Conservation (phyloP, 2,113 vertebrate species). For the Petromus typicus region DNA sequence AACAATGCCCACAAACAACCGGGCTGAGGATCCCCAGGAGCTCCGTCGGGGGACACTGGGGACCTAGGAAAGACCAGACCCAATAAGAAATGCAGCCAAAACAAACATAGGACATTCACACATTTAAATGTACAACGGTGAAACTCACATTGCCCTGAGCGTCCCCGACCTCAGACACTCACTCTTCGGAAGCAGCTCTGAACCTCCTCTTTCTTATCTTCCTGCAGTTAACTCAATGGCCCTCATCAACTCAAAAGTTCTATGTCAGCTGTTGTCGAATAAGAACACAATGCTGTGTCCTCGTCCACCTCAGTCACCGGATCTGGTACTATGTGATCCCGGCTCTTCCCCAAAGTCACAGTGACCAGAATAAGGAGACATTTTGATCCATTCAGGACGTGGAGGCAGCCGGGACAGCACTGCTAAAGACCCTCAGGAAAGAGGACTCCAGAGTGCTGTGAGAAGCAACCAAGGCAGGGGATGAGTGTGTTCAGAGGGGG, state of each 20-base stretch:
- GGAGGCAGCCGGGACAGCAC: neutral
- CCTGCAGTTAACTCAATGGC: neutral
- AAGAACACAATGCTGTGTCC: neutral
- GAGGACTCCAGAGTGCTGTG: neutral
- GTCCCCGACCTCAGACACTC: neutral
- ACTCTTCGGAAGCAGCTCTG: neutral
- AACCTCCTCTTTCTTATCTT: neutral
- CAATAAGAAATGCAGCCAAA: neutral
- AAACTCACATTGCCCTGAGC: neutral
- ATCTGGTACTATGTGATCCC: neutral
- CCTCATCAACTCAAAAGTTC: neutral
- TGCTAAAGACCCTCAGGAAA: neutral
- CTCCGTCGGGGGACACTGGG: neutral
- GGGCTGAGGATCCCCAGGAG: neutral
- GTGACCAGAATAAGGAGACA: neutral
- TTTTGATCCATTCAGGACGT: neutral
- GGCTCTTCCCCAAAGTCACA: neutral
- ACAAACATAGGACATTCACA: neutral
- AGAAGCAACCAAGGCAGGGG: neutral
- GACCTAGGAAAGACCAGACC: neutral
- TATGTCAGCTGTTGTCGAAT: neutral
- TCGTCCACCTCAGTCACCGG: neutral
- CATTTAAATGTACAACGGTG: neutral
- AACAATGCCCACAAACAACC: rapidly evolving
- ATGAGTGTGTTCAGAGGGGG: neutral